These are phyloP conservation scores for Apotomis turbidana DNA, from an alignment of 2,888 invertebrate species.

Conservation along the genomic window DNA sequence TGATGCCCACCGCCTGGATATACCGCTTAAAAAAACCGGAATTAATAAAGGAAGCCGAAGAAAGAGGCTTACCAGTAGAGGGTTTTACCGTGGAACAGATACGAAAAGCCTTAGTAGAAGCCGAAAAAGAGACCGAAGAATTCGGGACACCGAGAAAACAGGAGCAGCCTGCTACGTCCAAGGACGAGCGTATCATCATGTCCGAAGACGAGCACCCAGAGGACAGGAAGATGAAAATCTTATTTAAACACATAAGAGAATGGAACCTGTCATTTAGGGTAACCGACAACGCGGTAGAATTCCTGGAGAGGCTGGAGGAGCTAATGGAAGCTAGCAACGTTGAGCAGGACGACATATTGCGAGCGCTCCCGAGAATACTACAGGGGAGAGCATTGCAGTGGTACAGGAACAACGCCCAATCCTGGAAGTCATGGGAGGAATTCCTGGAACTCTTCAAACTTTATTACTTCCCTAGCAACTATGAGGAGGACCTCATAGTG, in stretches of 20 bases:
- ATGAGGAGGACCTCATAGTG: not conserved
- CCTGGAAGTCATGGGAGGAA: not conserved
- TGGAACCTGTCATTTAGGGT: too few species aligned
- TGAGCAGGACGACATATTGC: not conserved
- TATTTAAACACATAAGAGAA: too few species aligned
- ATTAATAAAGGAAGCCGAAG: not conserved
- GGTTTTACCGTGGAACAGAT: too few species aligned
- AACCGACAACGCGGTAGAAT: too few species aligned
- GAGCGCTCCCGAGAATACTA: not conserved
- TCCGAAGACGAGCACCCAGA: too few species aligned
- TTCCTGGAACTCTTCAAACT: not conserved
- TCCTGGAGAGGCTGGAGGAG: too few species aligned
- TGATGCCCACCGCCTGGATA: not conserved
- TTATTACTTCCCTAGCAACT: not conserved
- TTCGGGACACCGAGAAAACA: too few species aligned
- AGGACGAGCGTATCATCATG: too few species aligned
- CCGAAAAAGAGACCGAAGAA: too few species aligned
- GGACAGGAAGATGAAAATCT: too few species aligned
- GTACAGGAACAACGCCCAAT: not conserved
- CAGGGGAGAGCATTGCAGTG: not conserved
- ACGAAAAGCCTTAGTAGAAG: too few species aligned
- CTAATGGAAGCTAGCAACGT: not conserved
- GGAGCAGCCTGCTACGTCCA: too few species aligned
- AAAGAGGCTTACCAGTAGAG: not conserved
- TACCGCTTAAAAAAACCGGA: not conserved